These are phyloP conservation scores for Drosophila quinaria DNA, from an alignment of 2,888 invertebrate genomes.

Conservation along the genomic window DNA sequence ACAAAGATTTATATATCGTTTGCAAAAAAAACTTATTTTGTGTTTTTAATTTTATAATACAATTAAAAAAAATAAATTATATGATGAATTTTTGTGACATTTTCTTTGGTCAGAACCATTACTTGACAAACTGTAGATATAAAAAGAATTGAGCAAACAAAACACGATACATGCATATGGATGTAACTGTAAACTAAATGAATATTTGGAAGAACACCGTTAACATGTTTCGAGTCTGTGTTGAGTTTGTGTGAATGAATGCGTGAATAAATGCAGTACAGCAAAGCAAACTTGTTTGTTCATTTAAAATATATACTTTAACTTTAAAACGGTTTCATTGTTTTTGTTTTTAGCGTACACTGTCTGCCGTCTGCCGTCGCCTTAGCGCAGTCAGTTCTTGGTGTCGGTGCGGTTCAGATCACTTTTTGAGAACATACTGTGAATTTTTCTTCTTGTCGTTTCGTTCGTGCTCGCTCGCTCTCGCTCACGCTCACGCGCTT, in stretches of 20 bases:
- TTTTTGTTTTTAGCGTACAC: not conserved
- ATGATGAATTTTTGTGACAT: no score
- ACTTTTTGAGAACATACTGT: conserved; percentile 8
- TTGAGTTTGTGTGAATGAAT: conserved; percentile 1
- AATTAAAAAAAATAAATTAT: no score
- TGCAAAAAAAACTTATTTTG: not conserved
- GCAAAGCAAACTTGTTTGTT: conserved; percentile 14
- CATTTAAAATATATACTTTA: conserved; percentile 2
- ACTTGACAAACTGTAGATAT: not conserved
- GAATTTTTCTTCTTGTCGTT: not conserved
- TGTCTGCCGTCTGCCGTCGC: not conserved
- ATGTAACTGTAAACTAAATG: not conserved
- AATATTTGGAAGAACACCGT: not conserved
- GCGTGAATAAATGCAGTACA: conserved; percentile 1
- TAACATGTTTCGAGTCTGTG: not conserved
- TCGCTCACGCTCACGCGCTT: not conserved
- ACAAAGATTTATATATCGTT: not conserved
- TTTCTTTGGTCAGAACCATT: not conserved
- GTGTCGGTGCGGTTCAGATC: conserved; percentile 22
- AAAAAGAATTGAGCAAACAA: not conserved
- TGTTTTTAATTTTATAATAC: no score
- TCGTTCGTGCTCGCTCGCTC: not conserved
- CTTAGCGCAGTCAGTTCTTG: conserved; percentile 32
- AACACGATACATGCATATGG: not conserved
- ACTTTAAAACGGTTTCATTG: not conserved